These are phyloP conservation scores for Coelopa pilipes DNA, from an alignment of 2,888 invertebrate genomes.

Conservation along the genomic window DNA sequence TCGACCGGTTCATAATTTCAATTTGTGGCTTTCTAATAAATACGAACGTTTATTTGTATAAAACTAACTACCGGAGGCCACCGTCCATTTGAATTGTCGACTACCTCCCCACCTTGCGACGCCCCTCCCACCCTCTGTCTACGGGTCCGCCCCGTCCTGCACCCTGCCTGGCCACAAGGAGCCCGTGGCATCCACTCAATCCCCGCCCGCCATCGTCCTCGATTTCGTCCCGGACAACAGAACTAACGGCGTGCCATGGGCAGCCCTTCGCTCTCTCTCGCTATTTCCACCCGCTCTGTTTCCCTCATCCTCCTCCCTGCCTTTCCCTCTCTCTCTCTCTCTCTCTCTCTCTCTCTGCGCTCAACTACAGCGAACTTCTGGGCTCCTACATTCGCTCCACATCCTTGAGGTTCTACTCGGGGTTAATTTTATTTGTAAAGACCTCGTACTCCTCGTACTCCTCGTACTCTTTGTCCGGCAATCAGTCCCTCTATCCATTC, in stretches of 20 bases:
- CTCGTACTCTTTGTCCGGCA: neutral
- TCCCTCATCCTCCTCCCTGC: no score
- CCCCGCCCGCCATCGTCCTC: neutral
- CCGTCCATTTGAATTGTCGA: no score
- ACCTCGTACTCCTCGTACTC: neutral
- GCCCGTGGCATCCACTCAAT: constrained; percentile 13
- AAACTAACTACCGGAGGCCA: neutral
- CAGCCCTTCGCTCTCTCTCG: no score
- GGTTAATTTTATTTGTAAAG: constrained; percentile 24
- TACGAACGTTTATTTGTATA: constrained; percentile 1
- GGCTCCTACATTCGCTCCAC: no score
- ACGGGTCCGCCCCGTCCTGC: neutral
- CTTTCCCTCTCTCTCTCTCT: no score
- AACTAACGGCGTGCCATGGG: neutral
- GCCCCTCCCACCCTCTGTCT: neutral
- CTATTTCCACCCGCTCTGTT: no score
- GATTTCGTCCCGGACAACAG: constrained; percentile 4
- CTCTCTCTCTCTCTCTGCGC: no score
- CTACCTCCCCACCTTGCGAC: neutral
- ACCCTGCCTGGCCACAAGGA: neutral
- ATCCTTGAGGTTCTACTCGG: neutral
- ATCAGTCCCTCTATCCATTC: neutral
- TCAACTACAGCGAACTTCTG: no score
- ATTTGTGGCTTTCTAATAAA: constrained; percentile 21
- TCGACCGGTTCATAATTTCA: constrained; percentile 7